Evolutionary conservation across 1,140 invertebrate genomes (phyloP).

Genomic region (Papilio helenus): DNA sequence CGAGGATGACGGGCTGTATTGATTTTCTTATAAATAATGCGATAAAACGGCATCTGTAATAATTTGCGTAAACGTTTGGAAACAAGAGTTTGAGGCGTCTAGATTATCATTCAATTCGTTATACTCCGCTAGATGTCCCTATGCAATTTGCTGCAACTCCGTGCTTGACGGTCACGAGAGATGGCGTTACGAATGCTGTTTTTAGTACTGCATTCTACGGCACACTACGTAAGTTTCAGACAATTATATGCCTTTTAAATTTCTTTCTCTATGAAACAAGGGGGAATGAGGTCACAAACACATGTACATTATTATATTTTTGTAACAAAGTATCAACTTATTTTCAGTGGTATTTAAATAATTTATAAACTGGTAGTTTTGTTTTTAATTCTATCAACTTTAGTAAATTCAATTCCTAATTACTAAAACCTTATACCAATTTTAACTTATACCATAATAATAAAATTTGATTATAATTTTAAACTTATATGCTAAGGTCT

Average conservation of each 20-base stretch:
- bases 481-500: no score
- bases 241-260: not conserved
- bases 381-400: no score
- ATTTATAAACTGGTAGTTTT: no score
- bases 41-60: slow-evolving; percentile 17
- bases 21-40: not conserved
- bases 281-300: not conserved
- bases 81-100: not conserved
- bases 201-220: not conserved
- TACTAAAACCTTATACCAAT: no score
- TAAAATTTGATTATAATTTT: no score
- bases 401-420: no score
- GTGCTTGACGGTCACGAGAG: not conserved
- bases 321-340: not conserved
- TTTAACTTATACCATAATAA: no score
- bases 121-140: slow-evolving; percentile 32
- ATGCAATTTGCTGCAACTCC: slow-evolving; percentile 22
- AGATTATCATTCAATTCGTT: not conserved
- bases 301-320: not conserved
- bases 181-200: slow-evolving; percentile 21
- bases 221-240: not conserved
- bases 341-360: not conserved
- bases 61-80: not conserved
- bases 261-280: not conserved
- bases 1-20: not conserved